phyloP scores from a whole-genome alignment of 2,888 invertebrate genomes.

The Syrphus vitripennis region DNA sequence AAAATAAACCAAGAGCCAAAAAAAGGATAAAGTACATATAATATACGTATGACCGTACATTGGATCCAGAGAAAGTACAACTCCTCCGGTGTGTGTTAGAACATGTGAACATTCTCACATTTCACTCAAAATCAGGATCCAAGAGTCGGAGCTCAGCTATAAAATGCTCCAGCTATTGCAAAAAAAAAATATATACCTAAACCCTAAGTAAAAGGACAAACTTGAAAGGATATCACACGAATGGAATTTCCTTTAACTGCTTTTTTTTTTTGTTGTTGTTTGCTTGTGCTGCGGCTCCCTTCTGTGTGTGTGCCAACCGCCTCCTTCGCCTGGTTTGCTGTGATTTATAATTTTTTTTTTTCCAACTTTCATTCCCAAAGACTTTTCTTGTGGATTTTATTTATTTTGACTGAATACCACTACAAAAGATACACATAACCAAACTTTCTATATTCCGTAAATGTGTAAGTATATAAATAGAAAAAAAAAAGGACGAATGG shows the following conservation, averaged over 20 bases:
- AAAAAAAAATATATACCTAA: background rate
- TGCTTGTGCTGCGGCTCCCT: constrained; percentile 1
- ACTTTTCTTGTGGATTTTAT: constrained; percentile 7
- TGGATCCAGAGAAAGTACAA: background rate
- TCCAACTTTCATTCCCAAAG: constrained; percentile 25
- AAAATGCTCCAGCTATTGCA: background rate
- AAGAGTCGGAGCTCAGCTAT: background rate
- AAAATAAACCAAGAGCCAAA: constrained; percentile 15
- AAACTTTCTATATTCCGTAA: background rate
- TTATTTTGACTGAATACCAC: constrained; percentile 36
- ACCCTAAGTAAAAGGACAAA: constrained; percentile 35
- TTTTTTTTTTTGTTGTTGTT: background rate
- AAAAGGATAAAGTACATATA: constrained; percentile 38
- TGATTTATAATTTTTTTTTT: constrained; percentile 70
- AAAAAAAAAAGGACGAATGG: background rate
- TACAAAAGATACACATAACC: background rate
- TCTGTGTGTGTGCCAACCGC: no score
- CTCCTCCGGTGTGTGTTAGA: constrained; percentile 12
- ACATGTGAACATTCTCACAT: constrained; percentile 69
- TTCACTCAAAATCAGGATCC: constrained; percentile 50
- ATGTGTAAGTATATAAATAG: background rate
- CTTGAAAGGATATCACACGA: constrained; percentile 65
- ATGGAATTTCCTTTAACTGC: constrained; percentile 58
- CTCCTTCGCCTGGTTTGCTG: constrained; percentile 7
- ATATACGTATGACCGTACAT: no score